phyloP scores from a whole-genome alignment of 2,113 vertebrate genomes.

The Tychaedon coryphoeus region DNA sequence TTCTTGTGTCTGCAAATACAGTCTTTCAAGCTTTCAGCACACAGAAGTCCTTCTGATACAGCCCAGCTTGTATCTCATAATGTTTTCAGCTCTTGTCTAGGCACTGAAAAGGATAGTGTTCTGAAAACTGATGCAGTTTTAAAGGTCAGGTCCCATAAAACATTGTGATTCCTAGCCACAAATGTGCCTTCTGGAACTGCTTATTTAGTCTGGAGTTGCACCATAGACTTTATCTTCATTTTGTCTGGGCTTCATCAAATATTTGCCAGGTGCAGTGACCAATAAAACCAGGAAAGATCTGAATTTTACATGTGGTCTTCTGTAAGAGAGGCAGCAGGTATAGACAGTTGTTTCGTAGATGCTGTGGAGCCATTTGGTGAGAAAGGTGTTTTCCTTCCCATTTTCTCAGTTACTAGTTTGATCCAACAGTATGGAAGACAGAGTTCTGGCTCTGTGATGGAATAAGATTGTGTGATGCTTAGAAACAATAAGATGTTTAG shows the following conservation, averaged over 20 bases:
- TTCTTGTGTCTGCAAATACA: background rate
- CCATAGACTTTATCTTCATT: background rate
- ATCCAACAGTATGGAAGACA: background rate
- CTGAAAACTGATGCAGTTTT: background rate
- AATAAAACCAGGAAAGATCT: background rate
- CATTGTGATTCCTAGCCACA: background rate
- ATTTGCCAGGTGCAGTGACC: background rate
- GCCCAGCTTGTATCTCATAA: background rate
- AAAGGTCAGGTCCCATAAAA: conserved; percentile 28
- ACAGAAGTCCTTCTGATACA: background rate
- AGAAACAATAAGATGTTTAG: background rate
- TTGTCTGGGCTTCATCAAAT: background rate
- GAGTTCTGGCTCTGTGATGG: background rate
- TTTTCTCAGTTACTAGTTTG: background rate
- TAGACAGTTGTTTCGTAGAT: background rate
- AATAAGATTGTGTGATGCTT: background rate
- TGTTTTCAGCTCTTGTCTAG: background rate
- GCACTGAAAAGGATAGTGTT: background rate
- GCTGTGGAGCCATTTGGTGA: background rate
- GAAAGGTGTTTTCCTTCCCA: background rate
- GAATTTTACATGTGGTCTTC: background rate
- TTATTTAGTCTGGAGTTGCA: background rate
- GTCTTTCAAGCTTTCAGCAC: background rate
- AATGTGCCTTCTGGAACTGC: background rate
- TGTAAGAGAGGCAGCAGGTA: background rate